Percentiles rank a stretch among this genome's conserved stretches.
Conservation (phyloP, 2,797 vertebrate genomes). For the Lycodopsis pacificus region DNA sequence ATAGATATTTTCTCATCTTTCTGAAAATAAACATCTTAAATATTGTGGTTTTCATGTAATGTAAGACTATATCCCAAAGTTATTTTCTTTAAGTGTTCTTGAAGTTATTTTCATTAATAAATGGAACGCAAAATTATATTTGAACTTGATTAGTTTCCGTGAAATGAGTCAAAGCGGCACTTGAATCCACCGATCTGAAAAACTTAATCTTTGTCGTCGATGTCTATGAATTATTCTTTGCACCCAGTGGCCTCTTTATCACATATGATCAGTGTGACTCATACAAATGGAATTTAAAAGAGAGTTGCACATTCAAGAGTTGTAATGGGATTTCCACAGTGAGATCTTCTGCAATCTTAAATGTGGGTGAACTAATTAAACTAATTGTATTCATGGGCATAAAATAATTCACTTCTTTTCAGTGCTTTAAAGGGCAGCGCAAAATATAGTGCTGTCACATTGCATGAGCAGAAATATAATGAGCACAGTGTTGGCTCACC, state of each 20-base stretch:
- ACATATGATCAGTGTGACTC: constrained; percentile 56
- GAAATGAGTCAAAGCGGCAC: constrained; percentile 43
- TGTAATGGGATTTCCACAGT: constrained; percentile 58
- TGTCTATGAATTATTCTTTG: constrained; percentile 58
- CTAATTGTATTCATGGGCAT: constrained; percentile 54
- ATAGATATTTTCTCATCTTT: too few species aligned
- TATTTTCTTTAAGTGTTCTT: too few species aligned
- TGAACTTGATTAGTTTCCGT: constrained; percentile 52
- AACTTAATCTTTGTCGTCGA: constrained; percentile 54
- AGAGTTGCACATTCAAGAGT: constrained; percentile 44
- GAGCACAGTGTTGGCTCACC: constrained; percentile 34
- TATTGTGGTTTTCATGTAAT: too few species aligned
- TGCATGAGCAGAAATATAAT: constrained; percentile 55
- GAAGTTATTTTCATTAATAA: too few species aligned
- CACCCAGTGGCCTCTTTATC: constrained; percentile 58
- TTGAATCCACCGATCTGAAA: constrained; percentile 57
- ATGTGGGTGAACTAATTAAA: constrained; percentile 69
- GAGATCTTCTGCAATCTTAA: constrained; percentile 47
- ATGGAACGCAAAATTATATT: background rate
- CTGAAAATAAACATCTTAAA: too few species aligned
- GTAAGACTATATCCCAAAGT: too few species aligned
- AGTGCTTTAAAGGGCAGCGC: constrained; percentile 46
- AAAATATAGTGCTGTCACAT: constrained; percentile 45
- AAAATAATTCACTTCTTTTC: constrained; percentile 42
- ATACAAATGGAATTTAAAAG: constrained; percentile 57